These are phyloP conservation scores for Oxystoma pomonae DNA, from an alignment of 2,888 invertebrate species.

Conservation along the genomic window DNA sequence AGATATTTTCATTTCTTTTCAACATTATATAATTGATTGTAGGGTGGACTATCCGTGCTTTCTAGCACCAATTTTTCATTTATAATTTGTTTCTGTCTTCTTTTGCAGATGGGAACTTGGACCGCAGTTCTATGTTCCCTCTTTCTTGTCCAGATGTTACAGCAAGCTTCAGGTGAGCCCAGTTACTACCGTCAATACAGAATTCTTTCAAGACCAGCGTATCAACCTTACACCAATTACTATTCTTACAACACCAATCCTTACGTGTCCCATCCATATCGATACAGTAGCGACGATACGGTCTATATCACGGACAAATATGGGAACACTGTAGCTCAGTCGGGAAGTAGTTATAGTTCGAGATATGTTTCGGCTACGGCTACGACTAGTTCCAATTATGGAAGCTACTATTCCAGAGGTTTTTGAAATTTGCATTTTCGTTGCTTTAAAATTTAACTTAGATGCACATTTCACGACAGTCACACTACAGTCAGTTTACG, in stretches of 20 bases:
- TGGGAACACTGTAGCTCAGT: conserved; percentile 38
- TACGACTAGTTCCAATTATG: neutral
- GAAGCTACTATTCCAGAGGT: neutral
- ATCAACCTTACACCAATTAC: conserved; percentile 26
- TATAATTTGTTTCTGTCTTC: neutral
- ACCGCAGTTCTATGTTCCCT: conserved; percentile 21
- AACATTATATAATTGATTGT: too few relatives aligned
- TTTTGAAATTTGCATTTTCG: neutral
- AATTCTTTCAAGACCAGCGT: conserved; percentile 21
- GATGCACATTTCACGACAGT: too few relatives aligned
- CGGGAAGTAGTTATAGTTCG: conserved; percentile 25
- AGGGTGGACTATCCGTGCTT: too few relatives aligned
- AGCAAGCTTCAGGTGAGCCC: conserved; percentile 34
- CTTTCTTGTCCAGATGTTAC: conserved; percentile 18
- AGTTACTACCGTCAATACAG: conserved; percentile 31
- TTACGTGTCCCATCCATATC: conserved; percentile 26
- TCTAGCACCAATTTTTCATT: neutral
- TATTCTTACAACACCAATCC: conserved; percentile 31
- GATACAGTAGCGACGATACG: conserved; percentile 25
- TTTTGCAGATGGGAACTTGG: conserved; percentile 23
- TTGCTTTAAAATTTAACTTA: too few relatives aligned
- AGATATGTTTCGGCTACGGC: neutral
- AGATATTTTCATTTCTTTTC: too few relatives aligned
- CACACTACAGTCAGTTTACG: too few relatives aligned
- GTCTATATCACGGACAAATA: conserved; percentile 44